Base-by-base conservation (phyloP, 1,140 invertebrate species). In the Thalassaphorura encarpata region DNA sequence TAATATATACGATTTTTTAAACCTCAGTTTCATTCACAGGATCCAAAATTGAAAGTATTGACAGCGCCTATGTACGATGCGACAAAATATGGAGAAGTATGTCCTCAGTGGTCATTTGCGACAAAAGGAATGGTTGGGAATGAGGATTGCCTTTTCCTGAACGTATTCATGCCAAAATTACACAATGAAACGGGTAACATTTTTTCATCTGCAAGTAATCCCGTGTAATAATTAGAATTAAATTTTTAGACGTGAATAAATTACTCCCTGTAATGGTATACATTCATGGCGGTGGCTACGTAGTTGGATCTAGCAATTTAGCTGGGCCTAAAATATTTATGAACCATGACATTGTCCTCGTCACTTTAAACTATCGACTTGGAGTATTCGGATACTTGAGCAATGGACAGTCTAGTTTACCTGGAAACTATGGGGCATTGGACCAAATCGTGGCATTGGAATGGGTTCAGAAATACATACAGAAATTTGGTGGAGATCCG, bases 111-210 rank as follows among this genome's bases (percentile, higher is more conserved):
- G n/a, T n/a, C n/a, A n/a, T n/a, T n/a, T n/a, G n/a, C n/a, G n/a
- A n/a, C n/a, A n/a, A n/a, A n/a, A n/a, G n/a, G n/a, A n/a, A n/a
- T n/a, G n/a, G n/a, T 40, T 13, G 61, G 66, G 19, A 40, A 46
- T 8, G 72, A 73, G 57, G 68, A 75, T 53, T 74, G 73, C 39
- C 65, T 73, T 0, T 62, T 62, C 41, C 56, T 74, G 23, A 74
- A 75, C 47, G 66, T 74, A 2, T 72, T 73, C 42, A 66, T 69
- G 0, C 73, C 71, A 23, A 23, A n/a, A n/a, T n/a, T n/a, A n/a
- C n/a, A n/a, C n/a, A n/a, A n/a, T n/a, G n/a, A n/a, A n/a, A n/a
- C n/a, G n/a, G n/a, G n/a, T n/a, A n/a, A n/a, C n/a, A n/a, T n/a
- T n/a, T n/a, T n/a, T n/a, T n/a, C n/a, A n/a, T n/a, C n/a, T n/a